These are phyloP conservation scores for Metallyticus violacea DNA, from an alignment of 2,888 invertebrate genomes.

Conservation along the genomic window DNA sequence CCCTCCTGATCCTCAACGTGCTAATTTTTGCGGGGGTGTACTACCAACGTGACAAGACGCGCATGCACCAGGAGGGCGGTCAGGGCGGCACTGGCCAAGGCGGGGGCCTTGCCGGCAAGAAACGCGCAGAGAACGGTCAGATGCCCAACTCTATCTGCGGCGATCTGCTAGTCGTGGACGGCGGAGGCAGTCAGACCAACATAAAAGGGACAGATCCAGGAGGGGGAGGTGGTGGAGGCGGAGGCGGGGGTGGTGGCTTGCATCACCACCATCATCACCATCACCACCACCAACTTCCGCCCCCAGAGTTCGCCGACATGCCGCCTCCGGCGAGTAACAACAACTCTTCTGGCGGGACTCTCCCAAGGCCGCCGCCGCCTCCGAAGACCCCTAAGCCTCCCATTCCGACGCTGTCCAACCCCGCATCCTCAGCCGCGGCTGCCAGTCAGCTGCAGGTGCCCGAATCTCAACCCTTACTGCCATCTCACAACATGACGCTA, in stretches of 20 bases:
- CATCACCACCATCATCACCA: slow-evolving; percentile 52
- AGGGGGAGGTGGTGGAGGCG: slow-evolving; percentile 58
- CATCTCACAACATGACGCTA: slow-evolving; percentile 59
- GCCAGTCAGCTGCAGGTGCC: slow-evolving; percentile 42
- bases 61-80: slow-evolving; percentile 56
- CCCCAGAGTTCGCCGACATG: slow-evolving; percentile 80
- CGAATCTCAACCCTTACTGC: slow-evolving; percentile 54
- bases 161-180: slow-evolving; percentile 51
- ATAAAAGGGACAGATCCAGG: slow-evolving; percentile 40
- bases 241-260: slow-evolving; percentile 67
- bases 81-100: slow-evolving; percentile 53
- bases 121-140: slow-evolving; percentile 79
- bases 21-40: slow-evolving; percentile 93
- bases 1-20: slow-evolving; percentile 85
- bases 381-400: slow-evolving; percentile 56
- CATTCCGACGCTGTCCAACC: slow-evolving; percentile 54
- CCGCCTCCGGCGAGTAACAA: slow-evolving; percentile 52
- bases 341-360: slow-evolving; percentile 43
- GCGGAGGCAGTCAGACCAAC: slow-evolving; percentile 44
- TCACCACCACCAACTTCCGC: slow-evolving; percentile 77
- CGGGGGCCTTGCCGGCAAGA: slow-evolving; percentile 46
- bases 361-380: slow-evolving; percentile 73
- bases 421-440: slow-evolving; percentile 48
- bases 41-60: slow-evolving; percentile 84
- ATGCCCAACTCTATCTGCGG: slow-evolving; percentile 88